phyloP scores from a whole-genome alignment of 2,113 vertebrate species.

The Hucho hucho region DNA sequence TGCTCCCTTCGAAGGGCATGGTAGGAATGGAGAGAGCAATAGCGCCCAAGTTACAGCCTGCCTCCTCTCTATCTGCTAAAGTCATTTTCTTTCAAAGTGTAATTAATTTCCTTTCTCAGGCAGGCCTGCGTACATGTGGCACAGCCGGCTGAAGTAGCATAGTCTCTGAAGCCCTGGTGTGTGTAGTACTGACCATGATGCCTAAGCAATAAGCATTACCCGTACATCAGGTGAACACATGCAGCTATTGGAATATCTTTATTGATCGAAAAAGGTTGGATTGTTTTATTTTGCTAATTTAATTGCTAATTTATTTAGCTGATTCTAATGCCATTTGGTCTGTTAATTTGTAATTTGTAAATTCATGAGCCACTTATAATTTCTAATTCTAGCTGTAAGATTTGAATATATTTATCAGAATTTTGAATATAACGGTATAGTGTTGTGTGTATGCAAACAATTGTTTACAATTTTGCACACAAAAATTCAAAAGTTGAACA shows the following conservation, averaged over 20 bases:
- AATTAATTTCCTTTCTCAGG: slow-evolving; percentile 77
- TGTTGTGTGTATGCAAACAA: too few species aligned
- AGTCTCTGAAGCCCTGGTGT: slow-evolving; percentile 28
- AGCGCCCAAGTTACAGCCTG: slow-evolving; percentile 50
- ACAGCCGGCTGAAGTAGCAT: slow-evolving; percentile 34
- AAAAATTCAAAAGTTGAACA: slow-evolving; percentile 21
- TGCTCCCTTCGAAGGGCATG: slow-evolving; percentile 38
- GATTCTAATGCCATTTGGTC: neutral
- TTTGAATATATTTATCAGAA: neutral
- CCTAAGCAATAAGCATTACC: slow-evolving; percentile 59
- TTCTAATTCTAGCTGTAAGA: too few species aligned
- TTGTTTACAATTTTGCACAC: slow-evolving; percentile 65
- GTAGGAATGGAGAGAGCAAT: slow-evolving; percentile 33
- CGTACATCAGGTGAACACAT: neutral
- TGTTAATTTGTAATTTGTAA: neutral
- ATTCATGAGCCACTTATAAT: too few species aligned
- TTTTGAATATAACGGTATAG: slow-evolving; percentile 25
- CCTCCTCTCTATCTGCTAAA: slow-evolving; percentile 73
- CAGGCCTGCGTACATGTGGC: slow-evolving; percentile 54
- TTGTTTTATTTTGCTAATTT: neutral
- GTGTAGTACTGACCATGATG: slow-evolving; percentile 13
- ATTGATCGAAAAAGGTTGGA: slow-evolving; percentile 28
- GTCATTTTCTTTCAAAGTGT: slow-evolving; percentile 73
- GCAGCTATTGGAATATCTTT: neutral
- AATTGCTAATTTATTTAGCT: too few species aligned